Conservation (phyloP, 1,140 invertebrate genomes). For the Anagrus nilaparvatae region DNA sequence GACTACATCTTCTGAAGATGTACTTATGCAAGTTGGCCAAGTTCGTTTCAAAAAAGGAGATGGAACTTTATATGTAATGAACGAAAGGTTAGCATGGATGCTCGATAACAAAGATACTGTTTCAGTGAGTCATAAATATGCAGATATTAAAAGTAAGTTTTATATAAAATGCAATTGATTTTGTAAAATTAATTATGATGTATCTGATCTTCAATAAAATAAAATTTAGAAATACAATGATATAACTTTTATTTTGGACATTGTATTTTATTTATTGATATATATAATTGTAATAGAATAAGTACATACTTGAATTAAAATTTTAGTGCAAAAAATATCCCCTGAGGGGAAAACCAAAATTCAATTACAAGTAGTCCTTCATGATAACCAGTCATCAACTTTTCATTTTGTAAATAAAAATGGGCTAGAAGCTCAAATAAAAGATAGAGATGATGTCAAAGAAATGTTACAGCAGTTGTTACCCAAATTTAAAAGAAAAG, state of each 20-base stretch:
- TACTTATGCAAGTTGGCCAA: conserved; percentile 81
- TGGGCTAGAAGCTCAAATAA: conserved; percentile 70
- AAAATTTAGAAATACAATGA: conserved; percentile 7
- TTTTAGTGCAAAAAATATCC: conserved; percentile 93
- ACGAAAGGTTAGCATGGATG: conserved; percentile 92
- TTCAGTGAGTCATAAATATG: conserved; percentile 84
- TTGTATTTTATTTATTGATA: background rate
- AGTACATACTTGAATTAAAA: too few species aligned
- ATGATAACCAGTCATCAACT: conserved; percentile 87
- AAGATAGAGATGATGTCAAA: conserved; percentile 89
- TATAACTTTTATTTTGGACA: background rate
- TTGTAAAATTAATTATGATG: too few species aligned
- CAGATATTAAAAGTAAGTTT: conserved; percentile 86
- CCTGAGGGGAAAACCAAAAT: conserved; percentile 97
- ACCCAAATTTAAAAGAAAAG: conserved; percentile 91
- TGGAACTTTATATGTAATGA: conserved; percentile 92
- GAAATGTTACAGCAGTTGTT: conserved; percentile 82
- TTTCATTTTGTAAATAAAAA: conserved; percentile 95
- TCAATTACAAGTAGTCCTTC: conserved; percentile 94
- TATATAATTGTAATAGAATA: background rate
- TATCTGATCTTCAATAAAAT: conserved; percentile 13
- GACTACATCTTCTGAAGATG: conserved; percentile 84
- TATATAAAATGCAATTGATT: background rate
- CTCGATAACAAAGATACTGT: conserved; percentile 83
- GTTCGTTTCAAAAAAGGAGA: conserved; percentile 94